Percentiles rank a stretch among this genome's conserved stretches.
Conservation (phyloP, 2,888 invertebrate species). For the Papilio elwesi region DNA sequence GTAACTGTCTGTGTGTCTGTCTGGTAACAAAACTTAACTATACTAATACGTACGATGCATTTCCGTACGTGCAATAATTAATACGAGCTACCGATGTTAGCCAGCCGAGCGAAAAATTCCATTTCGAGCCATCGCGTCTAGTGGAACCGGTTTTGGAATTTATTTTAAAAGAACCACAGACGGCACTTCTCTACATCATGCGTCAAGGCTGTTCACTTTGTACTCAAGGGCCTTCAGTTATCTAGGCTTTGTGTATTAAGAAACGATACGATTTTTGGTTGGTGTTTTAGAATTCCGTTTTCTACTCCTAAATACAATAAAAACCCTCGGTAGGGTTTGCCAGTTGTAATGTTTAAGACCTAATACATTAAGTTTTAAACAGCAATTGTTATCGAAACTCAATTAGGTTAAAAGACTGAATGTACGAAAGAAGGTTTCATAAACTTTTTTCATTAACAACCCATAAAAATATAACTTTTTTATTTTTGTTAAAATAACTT, state of each 20-base stretch:
- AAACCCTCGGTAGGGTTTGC: too few relatives aligned
- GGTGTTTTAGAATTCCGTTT: too few relatives aligned
- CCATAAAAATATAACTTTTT: too few relatives aligned
- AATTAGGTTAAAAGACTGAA: too few relatives aligned
- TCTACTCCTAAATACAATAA: too few relatives aligned
- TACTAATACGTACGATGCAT: slow-evolving; percentile 15
- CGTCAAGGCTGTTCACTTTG: slow-evolving; percentile 37
- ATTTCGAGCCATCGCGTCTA: slow-evolving; percentile 65
- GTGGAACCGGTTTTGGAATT: slow-evolving; percentile 65
- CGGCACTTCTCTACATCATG: slow-evolving; percentile 35
- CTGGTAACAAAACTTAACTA: background rate
- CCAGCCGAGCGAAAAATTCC: slow-evolving; percentile 65
- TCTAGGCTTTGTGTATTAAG: slow-evolving; percentile 8
- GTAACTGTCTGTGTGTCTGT: background rate
- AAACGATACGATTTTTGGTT: background rate
- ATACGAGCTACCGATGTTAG: slow-evolving; percentile 30
- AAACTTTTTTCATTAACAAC: too few relatives aligned
- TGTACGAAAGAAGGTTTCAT: too few relatives aligned
- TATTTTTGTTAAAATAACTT: too few relatives aligned
- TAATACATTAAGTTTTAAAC: too few relatives aligned
- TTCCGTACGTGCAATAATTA: slow-evolving; percentile 34
- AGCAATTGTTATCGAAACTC: too few relatives aligned
- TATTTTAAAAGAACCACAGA: slow-evolving; percentile 54
- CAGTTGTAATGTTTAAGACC: too few relatives aligned
- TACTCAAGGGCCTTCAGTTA: slow-evolving; percentile 26